Percentiles rank a stretch among this genome's conserved stretches.
Evolutionary conservation across 2,113 vertebrate genomes (phyloP).

Genomic region (Probosciger aterrimus): DNA sequence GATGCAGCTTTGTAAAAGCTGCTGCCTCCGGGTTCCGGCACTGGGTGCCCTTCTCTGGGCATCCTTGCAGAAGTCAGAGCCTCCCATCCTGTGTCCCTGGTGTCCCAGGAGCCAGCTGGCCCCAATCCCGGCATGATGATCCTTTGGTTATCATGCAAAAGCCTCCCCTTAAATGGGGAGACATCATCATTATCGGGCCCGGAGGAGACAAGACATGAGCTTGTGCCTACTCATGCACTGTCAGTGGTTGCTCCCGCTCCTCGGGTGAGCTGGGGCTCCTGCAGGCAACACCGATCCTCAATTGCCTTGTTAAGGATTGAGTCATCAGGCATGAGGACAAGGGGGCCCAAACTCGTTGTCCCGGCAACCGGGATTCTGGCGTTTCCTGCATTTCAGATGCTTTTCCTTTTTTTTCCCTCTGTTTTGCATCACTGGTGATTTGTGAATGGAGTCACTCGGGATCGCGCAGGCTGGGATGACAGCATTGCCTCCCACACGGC

Average conservation of each 20-base stretch:
- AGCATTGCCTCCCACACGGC: not conserved
- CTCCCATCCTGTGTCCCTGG: rapidly evolving
- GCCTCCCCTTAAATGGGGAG: not conserved
- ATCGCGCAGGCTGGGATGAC: not conserved
- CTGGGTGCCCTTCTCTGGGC: not conserved
- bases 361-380: not conserved
- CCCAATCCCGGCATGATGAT: rapidly evolving
- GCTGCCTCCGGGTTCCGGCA: rapidly evolving
- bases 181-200: rapidly evolving
- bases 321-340: not conserved
- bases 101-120: too few relatives aligned
- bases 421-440: not conserved
- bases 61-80: not conserved
- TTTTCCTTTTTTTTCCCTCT: not conserved
- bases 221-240: not conserved
- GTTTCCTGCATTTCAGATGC: not conserved
- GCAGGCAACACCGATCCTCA: not conserved
- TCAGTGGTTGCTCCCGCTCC: not conserved
- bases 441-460: not conserved
- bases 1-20: rapidly evolving
- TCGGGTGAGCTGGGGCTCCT: not conserved
- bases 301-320: not conserved
- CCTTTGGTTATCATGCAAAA: not conserved
- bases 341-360: not conserved
- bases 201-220: not conserved